Percentiles rank a stretch among this genome's conserved stretches.
These are phyloP conservation scores for Labeo calbasu DNA, from an alignment of 2,797 vertebrate genomes.

Conservation along the genomic window DNA sequence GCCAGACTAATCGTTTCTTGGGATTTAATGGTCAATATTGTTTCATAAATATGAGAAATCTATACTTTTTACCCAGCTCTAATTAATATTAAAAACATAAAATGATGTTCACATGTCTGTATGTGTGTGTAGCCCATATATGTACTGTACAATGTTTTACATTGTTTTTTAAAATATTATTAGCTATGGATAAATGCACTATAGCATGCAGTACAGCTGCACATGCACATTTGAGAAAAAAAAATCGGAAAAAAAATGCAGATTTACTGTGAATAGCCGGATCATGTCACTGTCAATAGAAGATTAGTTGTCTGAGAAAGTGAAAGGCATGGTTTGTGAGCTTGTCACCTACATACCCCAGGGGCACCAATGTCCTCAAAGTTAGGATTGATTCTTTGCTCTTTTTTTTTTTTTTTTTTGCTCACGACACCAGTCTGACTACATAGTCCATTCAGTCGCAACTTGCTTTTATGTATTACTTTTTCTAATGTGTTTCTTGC, in stretches of 20 bases:
- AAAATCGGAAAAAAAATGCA: background rate
- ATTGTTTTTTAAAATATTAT: background rate
- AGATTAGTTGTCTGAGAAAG: background rate
- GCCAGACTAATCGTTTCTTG: too few species aligned
- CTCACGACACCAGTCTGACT: constrained; percentile 12
- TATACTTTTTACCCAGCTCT: too few species aligned
- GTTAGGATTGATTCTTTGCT: background rate
- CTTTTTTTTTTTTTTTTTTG: background rate
- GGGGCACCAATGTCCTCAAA: constrained; percentile 6
- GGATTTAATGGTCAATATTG: too few species aligned
- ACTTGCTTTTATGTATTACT: constrained; percentile 15
- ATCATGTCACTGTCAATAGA: background rate
- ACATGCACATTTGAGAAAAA: background rate
- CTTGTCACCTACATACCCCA: background rate
- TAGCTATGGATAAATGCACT: background rate
- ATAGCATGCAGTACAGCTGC: background rate
- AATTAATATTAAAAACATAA: background rate
- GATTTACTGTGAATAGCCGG: background rate
- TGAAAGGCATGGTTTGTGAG: constrained; percentile 1
- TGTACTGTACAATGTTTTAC: background rate
- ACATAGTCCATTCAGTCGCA: constrained; percentile 27
- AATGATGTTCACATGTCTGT: background rate
- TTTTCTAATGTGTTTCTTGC: background rate
- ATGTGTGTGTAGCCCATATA: background rate
- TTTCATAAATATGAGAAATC: too few species aligned